Percentiles rank a stretch among this genome's conserved stretches.
Conservation (phyloP, 2,113 vertebrate genomes). For the Sialia sialis region DNA sequence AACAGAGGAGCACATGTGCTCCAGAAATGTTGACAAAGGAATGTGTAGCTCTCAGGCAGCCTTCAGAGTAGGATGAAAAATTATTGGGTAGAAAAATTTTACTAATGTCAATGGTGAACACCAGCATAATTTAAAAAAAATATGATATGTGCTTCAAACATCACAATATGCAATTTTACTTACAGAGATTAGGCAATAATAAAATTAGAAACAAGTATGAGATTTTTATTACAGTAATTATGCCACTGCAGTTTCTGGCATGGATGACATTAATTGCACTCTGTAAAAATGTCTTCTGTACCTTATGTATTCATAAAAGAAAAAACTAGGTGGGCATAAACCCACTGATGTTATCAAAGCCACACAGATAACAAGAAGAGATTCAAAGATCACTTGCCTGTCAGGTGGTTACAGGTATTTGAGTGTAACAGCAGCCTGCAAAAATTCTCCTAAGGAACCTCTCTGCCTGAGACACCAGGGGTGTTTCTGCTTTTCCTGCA, state of each 20-base stretch:
- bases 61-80: neutral
- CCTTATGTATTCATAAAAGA: neutral
- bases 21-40: neutral
- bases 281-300: neutral
- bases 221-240: conserved; percentile 29
- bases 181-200: neutral
- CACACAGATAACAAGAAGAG: neutral
- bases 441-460: neutral
- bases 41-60: neutral
- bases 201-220: neutral
- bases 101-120: neutral
- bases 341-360: neutral
- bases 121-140: neutral
- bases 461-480: neutral
- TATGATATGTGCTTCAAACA: neutral
- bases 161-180: neutral
- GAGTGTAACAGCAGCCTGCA: neutral
- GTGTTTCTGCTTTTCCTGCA: neutral
- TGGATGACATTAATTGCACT: conserved; percentile 2
- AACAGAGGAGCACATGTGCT: neutral
- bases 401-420: neutral
- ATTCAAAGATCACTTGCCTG: neutral
- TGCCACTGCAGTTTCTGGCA: neutral
- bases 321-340: neutral
- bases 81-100: neutral